phyloP scores from a whole-genome alignment of 2,888 invertebrate genomes.

The Drosophila mettleri region DNA sequence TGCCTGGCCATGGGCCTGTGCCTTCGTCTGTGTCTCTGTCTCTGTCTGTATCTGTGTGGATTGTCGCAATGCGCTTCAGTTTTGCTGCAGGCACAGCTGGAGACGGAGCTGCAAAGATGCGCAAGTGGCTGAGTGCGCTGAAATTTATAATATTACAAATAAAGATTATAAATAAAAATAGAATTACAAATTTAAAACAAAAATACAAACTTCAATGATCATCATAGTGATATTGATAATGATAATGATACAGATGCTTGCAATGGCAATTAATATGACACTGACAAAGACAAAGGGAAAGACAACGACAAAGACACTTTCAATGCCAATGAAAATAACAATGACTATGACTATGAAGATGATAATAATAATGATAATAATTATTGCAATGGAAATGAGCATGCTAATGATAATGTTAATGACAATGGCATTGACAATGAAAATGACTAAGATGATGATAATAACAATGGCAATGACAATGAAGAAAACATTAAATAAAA shows the following conservation, averaged over 20 bases:
- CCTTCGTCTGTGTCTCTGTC: not conserved
- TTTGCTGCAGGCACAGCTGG: conserved; percentile 57
- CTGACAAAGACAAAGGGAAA: too few relatives aligned
- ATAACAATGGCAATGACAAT: not conserved
- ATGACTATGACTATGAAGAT: not conserved
- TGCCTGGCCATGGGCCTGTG: not conserved
- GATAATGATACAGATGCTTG: not conserved
- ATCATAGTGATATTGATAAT: not conserved
- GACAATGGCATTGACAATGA: not conserved
- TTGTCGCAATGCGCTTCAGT: conserved; percentile 48
- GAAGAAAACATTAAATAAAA: too few relatives aligned
- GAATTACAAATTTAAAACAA: conserved; percentile 1
- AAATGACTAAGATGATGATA: not conserved
- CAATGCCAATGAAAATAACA: not conserved
- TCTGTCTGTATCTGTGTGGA: conserved; percentile 18
- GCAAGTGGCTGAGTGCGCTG: conserved; percentile 57
- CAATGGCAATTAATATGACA: not conserved
- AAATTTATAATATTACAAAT: conserved; percentile 5
- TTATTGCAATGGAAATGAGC: not conserved
- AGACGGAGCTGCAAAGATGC: conserved; percentile 59
- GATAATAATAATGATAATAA: not conserved
- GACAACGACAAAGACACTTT: not conserved
- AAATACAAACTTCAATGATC: not conserved
- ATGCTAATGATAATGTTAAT: not conserved
- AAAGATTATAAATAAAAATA: conserved; percentile 4